phyloP scores from a whole-genome alignment of 2,113 vertebrate species.

The Oncorhynchus mykiss region DNA sequence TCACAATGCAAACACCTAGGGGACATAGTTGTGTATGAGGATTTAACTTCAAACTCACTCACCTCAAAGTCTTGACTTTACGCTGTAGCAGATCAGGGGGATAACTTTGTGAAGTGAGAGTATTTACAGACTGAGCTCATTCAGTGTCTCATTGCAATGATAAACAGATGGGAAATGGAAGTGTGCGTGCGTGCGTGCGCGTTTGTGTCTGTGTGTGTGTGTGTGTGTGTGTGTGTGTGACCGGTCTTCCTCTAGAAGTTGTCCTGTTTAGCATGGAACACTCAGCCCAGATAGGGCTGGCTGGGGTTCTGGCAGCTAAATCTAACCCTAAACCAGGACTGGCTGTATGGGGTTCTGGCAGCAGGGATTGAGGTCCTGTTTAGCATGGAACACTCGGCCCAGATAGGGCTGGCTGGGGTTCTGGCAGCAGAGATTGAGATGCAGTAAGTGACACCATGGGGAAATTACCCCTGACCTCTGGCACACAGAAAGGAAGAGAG shows the following conservation, averaged over 20 bases:
- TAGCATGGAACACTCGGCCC: conserved; percentile 20
- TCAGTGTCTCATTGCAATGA: conserved; percentile 11
- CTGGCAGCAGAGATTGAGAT: background rate
- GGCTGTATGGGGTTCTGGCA: background rate
- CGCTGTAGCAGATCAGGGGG: background rate
- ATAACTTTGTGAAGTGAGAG: conserved; percentile 3
- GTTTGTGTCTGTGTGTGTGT: too few relatives aligned
- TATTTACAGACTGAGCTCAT: conserved; percentile 10
- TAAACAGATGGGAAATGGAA: background rate
- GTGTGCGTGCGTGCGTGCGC: too few relatives aligned
- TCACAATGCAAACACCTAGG: background rate
- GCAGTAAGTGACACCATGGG: conserved; percentile 11
- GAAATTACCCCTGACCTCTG: conserved; percentile 4
- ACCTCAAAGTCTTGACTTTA: background rate
- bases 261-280: conserved; percentile 23
- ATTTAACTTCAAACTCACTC: background rate
- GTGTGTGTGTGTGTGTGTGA: background rate
- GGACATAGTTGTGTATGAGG: background rate
- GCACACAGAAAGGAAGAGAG: conserved; percentile 1
- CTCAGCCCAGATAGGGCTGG: conserved; percentile 15
- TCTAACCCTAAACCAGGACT: too few relatives aligned
- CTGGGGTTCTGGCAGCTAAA: conserved; percentile 7
- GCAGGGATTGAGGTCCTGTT: conserved; percentile 1
- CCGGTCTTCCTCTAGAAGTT: conserved; percentile 11
- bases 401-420: conserved; percentile 23